Evolutionary conservation across 2,888 invertebrate species (phyloP).

Genomic region (Steinernema carpocapsae): DNA sequence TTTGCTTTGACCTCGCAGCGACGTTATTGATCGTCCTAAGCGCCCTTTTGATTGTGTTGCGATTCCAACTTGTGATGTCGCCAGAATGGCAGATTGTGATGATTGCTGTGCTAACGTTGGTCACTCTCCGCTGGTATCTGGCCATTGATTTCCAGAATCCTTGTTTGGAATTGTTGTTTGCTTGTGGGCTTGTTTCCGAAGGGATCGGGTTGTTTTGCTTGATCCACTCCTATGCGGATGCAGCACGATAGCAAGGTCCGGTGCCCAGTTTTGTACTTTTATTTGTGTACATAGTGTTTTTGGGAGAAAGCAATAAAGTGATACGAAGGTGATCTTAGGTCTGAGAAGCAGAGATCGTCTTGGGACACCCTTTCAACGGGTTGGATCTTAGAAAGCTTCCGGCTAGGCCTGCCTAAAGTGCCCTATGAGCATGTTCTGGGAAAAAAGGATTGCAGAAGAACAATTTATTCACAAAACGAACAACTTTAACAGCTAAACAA

Average conservation of each 20-base stretch:
- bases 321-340: too few species aligned
- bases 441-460: too few species aligned
- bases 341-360: too few species aligned
- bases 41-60: background rate
- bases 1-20: slow-evolving; percentile 23
- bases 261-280: background rate
- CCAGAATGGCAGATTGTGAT: slow-evolving; percentile 11
- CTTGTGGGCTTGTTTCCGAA: slow-evolving; percentile 15
- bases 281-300: slow-evolving; percentile 17
- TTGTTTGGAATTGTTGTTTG: slow-evolving; percentile 11
- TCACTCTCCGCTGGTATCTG: slow-evolving; percentile 29
- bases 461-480: too few species aligned
- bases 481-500: too few species aligned
- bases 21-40: background rate
- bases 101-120: slow-evolving; percentile 1
- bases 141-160: slow-evolving; percentile 3
- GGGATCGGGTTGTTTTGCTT: slow-evolving; percentile 29
- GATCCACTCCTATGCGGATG: background rate
- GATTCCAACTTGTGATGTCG: background rate
- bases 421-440: too few species aligned
- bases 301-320: too few species aligned
- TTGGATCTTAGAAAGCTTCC: too few species aligned
- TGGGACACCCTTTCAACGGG: too few species aligned
- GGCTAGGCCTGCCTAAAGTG: too few species aligned
- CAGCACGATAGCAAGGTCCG: background rate